These are phyloP conservation scores for Cydia fagiglandana DNA, from an alignment of 1,140 invertebrate species.

Conservation along the genomic window DNA sequence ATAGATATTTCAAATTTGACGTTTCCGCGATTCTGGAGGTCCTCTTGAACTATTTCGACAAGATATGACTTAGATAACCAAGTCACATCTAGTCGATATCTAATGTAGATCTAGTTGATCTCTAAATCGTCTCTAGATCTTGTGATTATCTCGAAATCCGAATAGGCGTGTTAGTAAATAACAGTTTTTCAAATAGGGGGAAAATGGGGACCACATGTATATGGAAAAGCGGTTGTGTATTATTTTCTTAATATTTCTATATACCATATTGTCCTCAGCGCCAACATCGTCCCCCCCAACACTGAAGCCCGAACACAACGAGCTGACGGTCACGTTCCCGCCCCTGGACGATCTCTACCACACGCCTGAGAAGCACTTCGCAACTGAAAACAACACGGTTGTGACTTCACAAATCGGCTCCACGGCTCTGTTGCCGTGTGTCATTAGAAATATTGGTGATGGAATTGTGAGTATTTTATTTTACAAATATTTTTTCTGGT, in stretches of 20 bases:
- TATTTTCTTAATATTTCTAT: background rate
- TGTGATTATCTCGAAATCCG: too few relatives aligned
- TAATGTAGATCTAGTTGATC: too few relatives aligned
- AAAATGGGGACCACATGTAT: too few relatives aligned
- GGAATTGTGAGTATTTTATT: conserved; percentile 85
- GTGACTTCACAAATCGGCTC: conserved; percentile 90
- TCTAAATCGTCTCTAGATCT: too few relatives aligned
- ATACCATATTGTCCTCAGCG: conserved; percentile 41
- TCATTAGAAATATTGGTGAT: conserved; percentile 90
- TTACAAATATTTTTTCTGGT: background rate
- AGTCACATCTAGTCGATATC: too few relatives aligned
- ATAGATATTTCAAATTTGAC: too few relatives aligned
- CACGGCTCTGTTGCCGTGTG: conserved; percentile 89
- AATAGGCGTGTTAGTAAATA: too few relatives aligned
- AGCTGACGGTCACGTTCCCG: conserved; percentile 74
- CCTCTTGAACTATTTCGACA: too few relatives aligned
- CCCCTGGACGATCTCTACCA: conserved; percentile 64
- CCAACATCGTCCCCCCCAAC: conserved; percentile 47
- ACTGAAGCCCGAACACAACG: conserved; percentile 60
- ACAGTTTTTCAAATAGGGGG: too few relatives aligned
- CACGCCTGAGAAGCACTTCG: conserved; percentile 83
- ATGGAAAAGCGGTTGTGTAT: too few relatives aligned
- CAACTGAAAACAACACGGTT: conserved; percentile 89
- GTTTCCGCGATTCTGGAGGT: too few relatives aligned
- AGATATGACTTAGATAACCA: too few relatives aligned